Percentiles rank a stretch among this genome's conserved stretches.
Evolutionary conservation across 2,888 invertebrate genomes (phyloP).

Genomic region (Caenorhabditis becei): DNA sequence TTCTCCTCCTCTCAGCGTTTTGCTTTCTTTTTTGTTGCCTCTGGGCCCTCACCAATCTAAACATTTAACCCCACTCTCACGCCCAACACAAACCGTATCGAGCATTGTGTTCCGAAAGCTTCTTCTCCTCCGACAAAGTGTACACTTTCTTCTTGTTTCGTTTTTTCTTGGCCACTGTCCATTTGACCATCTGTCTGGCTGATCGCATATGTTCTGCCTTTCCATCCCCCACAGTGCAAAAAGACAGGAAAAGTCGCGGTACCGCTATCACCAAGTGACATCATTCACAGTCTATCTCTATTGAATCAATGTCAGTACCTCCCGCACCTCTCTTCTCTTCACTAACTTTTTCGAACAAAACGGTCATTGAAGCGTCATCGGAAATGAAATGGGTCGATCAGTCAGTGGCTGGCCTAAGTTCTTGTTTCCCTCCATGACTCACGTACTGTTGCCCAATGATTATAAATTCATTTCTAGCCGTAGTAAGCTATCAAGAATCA

Average conservation of each 20-base stretch:
- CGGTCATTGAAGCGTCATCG: constrained; percentile 46
- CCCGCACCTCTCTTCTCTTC: constrained; percentile 21
- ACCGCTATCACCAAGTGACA: constrained; percentile 36
- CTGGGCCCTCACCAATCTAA: constrained; percentile 52
- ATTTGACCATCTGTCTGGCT: neutral
- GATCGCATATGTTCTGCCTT: neutral
- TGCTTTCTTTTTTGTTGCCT: constrained; percentile 44
- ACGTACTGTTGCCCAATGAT: constrained; percentile 34
- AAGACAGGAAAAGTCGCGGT: constrained; percentile 1
- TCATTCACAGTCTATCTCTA: constrained; percentile 19
- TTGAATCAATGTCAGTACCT: constrained; percentile 7
- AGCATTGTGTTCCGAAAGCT: constrained; percentile 36
- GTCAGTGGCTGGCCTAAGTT: constrained; percentile 42
- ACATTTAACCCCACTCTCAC: constrained; percentile 57
- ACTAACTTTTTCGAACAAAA: constrained; percentile 17
- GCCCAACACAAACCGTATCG: constrained; percentile 33
- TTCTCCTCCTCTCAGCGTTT: constrained; percentile 43
- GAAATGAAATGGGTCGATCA: constrained; percentile 53
- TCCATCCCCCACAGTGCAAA: neutral
- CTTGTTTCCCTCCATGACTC: constrained; percentile 48
- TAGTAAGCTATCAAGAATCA: neutral
- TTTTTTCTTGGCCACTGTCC: neutral
- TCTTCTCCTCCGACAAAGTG: constrained; percentile 23
- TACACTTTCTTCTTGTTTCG: constrained; percentile 17
- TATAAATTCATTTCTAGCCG: constrained; percentile 19